Base-by-base conservation (phyloP, 2,888 invertebrate species). In the Drosophila histrio region DNA sequence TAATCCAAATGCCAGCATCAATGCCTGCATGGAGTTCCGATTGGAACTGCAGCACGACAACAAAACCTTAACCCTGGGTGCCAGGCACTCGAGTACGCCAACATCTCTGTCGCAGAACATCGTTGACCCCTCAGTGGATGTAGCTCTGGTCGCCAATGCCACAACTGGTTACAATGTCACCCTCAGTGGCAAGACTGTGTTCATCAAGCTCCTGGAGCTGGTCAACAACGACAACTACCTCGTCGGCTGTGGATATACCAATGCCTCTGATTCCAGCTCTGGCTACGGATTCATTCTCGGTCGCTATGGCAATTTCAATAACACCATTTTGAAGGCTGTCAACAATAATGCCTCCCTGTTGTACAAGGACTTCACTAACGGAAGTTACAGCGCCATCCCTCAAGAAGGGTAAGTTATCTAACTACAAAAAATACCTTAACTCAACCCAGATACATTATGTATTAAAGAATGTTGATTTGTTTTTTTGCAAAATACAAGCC, bases 271-370 rank as follows among this genome's bases (percentile, higher is more conserved):
- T 13, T 0, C 0, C 3, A 15, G 19, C 2, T 60, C 69, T 52
- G 59, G 76, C 36, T 76, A 46, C n/a, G 85, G 83, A 0, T 85
- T 80, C 44, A 72, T 85, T 32, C 50, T 85, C 32, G 70, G 36
- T 9, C 52, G 54, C 9, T 0, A 0, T 4, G 2, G 1, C 15
- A 2, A 2, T 1, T 63, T 52, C 38, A 38, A 32, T 0, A 1
- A 11, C 2, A 15, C 21, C 0, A 28, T 19, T 1, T 17, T 76
- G 8, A 17, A 3, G 1, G 0, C 4, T 2, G 50, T 32, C 32
- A 80, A 85, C 46, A 52, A 66, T 5, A 0, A 43, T 4, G 82
- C 80, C 1, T 8, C 73, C 2, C 0, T 2, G 2, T 2, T 1
- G 0, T 87, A 32, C 34, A 43, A 2, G 21, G 69, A 65, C 26